A percentile compares a stretch with the other conserved stretches of the same genome.
Conservation (phyloP, 2,797 vertebrate species). For the Lemur catta region DNA sequence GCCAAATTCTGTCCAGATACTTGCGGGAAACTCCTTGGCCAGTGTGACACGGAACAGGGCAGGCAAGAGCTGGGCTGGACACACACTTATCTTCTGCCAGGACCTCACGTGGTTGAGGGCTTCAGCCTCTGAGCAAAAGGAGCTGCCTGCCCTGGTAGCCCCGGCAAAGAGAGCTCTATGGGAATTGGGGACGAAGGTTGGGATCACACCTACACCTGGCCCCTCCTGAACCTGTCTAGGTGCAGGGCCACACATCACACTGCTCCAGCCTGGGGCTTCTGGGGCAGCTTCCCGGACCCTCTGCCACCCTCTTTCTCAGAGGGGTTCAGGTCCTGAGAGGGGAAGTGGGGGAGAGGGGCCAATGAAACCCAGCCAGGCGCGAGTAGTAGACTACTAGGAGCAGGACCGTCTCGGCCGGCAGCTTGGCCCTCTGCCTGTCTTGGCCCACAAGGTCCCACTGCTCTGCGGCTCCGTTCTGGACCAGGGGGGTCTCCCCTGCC, state of each 20-base stretch:
- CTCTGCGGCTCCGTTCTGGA: not conserved
- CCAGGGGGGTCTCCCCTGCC: not conserved
- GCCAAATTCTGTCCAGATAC: not conserved
- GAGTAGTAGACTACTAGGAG: rapidly evolving
- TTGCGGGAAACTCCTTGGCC: not conserved
- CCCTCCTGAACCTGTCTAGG: not conserved
- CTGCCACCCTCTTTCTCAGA: not conserved
- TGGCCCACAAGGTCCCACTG: not conserved
- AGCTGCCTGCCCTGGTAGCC: not conserved
- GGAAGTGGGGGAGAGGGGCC: not conserved
- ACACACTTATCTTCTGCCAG: not conserved
- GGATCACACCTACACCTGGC: not conserved
- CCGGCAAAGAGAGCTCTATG: not conserved
- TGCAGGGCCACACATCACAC: not conserved
- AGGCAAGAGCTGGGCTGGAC: not conserved
- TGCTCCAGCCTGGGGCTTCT: not conserved
- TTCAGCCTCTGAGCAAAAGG: not conserved
- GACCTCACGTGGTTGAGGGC: not conserved
- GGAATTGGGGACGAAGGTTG: not conserved
- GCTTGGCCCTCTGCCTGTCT: not conserved
- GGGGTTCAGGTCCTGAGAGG: not conserved
- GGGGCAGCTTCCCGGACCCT: not conserved
- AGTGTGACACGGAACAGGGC: not conserved
- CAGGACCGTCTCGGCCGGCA: not conserved
- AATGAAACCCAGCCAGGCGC: not conserved